Evolutionary conservation across 2,797 vertebrate species (phyloP).

Genomic region (Danio tinwini): DNA sequence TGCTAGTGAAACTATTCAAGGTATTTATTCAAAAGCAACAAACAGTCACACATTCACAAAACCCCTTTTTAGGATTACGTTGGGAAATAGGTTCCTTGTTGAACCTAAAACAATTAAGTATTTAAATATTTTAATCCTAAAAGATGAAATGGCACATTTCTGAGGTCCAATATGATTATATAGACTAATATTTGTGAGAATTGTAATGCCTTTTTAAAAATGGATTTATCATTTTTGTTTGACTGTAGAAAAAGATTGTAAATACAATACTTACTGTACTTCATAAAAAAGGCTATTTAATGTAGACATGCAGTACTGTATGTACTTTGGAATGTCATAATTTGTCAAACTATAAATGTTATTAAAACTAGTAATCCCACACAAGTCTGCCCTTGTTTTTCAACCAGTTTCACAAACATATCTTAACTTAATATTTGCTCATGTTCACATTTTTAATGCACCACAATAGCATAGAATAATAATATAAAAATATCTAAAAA

Average conservation of each 20-base stretch:
- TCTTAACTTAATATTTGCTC: not conserved
- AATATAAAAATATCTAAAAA: not conserved
- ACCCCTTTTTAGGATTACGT: not conserved
- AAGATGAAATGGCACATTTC: not conserved
- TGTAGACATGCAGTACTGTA: not conserved
- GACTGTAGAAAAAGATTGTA: not conserved
- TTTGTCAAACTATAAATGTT: not conserved
- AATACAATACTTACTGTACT: not conserved
- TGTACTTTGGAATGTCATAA: not conserved
- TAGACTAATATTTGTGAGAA: not conserved
- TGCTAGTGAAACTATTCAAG: not conserved
- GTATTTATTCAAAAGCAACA: not conserved
- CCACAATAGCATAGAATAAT: not conserved
- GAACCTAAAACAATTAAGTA: not conserved
- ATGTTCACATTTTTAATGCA: not conserved
- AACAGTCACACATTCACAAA: not conserved
- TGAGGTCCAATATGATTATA: not conserved
- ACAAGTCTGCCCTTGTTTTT: not conserved
- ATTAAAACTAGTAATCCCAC: slow-evolving; percentile 31
- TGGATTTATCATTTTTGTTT: not conserved
- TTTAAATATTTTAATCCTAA: not conserved
- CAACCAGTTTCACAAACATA: not conserved
- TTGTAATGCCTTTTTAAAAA: slow-evolving; percentile 17
- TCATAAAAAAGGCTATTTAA: not conserved
- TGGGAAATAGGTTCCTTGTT: not conserved